phyloP scores from a whole-genome alignment of 2,113 vertebrate genomes.

The Menidia beryllina region DNA sequence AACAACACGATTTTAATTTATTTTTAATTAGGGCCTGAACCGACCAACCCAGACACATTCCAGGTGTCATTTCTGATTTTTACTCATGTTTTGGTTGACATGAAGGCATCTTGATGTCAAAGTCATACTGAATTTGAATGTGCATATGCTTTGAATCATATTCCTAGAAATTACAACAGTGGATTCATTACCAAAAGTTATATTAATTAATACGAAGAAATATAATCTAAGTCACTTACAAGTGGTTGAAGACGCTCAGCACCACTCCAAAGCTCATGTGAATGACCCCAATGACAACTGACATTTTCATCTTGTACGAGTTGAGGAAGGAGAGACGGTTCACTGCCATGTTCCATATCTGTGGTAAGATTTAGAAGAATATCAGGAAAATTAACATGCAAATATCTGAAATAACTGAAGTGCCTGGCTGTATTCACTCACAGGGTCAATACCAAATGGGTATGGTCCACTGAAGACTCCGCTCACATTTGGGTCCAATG shows the following conservation, averaged over 20 bases:
- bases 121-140: neutral
- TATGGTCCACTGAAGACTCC: slow-evolving; percentile 93
- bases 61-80: slow-evolving; percentile 1
- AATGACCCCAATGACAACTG: slow-evolving; percentile 91
- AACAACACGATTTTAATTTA: too few species aligned
- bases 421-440: slow-evolving; percentile 72
- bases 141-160: neutral
- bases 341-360: slow-evolving; percentile 96
- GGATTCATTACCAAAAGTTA: neutral
- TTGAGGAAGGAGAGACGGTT: slow-evolving; percentile 97
- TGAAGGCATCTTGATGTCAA: neutral
- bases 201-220: neutral
- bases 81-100: neutral
- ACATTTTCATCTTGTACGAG: slow-evolving; percentile 99
- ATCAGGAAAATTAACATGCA: neutral
- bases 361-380: slow-evolving; percentile 15
- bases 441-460: slow-evolving; percentile 95
- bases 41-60: neutral
- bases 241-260: slow-evolving; percentile 93
- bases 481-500: slow-evolving; percentile 89
- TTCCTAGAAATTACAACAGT: neutral
- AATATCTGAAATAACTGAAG: neutral
- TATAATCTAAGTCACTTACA: slow-evolving; percentile 85
- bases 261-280: slow-evolving; percentile 97
- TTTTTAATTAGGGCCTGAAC: neutral